These are phyloP conservation scores for Siniperca chuatsi DNA, from an alignment of 2,113 vertebrate genomes.

Conservation along the genomic window DNA sequence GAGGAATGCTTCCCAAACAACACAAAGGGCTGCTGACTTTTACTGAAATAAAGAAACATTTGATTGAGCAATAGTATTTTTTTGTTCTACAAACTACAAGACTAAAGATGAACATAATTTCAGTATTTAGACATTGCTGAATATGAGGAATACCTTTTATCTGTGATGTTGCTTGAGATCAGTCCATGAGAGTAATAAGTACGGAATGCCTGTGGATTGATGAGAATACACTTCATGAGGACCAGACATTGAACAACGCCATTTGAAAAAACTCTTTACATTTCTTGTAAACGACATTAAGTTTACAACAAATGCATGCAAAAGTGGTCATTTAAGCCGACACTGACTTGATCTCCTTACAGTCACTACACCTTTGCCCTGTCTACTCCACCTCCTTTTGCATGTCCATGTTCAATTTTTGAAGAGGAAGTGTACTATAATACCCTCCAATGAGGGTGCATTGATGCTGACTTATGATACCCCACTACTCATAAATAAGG, in stretches of 20 bases:
- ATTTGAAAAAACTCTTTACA: background rate
- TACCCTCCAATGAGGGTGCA: background rate
- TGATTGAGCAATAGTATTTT: background rate
- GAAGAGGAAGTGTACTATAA: background rate
- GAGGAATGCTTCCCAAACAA: slow-evolving; percentile 94
- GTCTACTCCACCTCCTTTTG: background rate
- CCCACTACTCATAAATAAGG: background rate
- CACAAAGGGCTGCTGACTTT: slow-evolving; percentile 91
- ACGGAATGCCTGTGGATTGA: slow-evolving; percentile 89
- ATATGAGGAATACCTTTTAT: slow-evolving; percentile 88
- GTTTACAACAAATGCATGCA: background rate
- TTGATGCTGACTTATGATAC: background rate
- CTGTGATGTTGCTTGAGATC: slow-evolving; percentile 95
- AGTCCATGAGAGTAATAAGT: slow-evolving; percentile 95
- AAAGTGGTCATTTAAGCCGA: no score
- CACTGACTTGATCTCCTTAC: background rate
- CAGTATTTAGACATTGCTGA: background rate
- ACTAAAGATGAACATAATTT: background rate
- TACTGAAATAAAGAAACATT: slow-evolving; percentile 77
- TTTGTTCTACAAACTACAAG: background rate
- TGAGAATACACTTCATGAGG: slow-evolving; percentile 19
- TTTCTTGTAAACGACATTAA: background rate
- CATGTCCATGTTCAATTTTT: background rate
- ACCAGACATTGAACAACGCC: rapidly evolving
- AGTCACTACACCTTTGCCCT: background rate